Percentiles rank a stretch among this genome's conserved stretches.
phyloP scores from a whole-genome alignment of 2,113 vertebrate species.

The Pseudopipra pipra region DNA sequence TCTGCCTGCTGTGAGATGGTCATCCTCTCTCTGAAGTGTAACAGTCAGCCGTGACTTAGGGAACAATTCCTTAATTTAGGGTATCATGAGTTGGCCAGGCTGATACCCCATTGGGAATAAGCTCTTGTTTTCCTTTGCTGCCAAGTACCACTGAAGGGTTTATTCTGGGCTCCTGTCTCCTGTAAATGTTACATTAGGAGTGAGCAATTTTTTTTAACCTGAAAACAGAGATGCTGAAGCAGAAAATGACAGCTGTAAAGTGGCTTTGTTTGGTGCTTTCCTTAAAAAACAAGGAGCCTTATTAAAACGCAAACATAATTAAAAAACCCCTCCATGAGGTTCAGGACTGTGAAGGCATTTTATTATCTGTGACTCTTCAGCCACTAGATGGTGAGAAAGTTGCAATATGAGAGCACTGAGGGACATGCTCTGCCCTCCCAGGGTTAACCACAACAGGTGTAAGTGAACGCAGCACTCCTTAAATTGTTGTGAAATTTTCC shows the following conservation, averaged over 20 bases:
- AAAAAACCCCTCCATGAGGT: neutral
- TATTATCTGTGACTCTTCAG: conserved; percentile 7
- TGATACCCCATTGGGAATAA: neutral
- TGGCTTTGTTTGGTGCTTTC: neutral
- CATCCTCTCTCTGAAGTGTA: neutral
- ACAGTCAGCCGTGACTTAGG: neutral
- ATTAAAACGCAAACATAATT: neutral
- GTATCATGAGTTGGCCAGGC: neutral
- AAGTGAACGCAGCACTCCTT: neutral
- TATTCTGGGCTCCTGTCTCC: neutral
- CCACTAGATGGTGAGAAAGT: conserved; percentile 59
- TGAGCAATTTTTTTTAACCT: neutral
- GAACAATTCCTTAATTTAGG: neutral
- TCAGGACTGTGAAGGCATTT: neutral
- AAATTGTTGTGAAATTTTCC: neutral
- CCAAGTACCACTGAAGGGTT: neutral
- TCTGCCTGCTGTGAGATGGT: neutral
- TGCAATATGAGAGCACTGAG: neutral
- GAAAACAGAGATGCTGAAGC: neutral
- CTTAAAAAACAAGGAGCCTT: neutral
- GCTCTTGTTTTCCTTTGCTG: neutral
- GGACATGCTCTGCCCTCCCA: conserved; percentile 9
- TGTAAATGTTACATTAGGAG: neutral
- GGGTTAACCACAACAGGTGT: neutral
- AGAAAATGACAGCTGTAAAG: neutral